These are phyloP conservation scores for Mizuhopecten yessoensis DNA, from an alignment of 1,140 invertebrate species.

Conservation along the genomic window DNA sequence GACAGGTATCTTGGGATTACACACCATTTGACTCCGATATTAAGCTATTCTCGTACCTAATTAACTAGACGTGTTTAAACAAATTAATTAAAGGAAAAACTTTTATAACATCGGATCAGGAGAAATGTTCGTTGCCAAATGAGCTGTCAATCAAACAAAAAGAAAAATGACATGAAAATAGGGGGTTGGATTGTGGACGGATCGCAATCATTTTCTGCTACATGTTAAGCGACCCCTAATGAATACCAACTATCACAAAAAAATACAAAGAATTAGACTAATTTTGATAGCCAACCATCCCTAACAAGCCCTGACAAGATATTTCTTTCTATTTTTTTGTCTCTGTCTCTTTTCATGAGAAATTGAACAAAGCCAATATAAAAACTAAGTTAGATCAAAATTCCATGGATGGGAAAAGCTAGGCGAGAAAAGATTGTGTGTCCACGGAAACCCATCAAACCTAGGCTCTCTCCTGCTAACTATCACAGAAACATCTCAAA, in stretches of 20 bases:
- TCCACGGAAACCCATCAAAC: not conserved
- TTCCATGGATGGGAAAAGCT: not conserved
- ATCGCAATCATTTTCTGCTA: slow-evolving; percentile 23
- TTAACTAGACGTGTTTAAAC: slow-evolving; percentile 28
- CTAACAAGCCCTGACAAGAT: slow-evolving; percentile 16
- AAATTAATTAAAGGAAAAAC: slow-evolving; percentile 40
- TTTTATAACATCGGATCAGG: not conserved
- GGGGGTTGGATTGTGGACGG: slow-evolving; percentile 2
- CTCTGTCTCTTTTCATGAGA: slow-evolving; percentile 20
- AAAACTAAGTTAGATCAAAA: slow-evolving; percentile 21
- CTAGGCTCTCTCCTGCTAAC: not conserved
- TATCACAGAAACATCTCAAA: slow-evolving; percentile 40
- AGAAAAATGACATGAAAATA: slow-evolving; percentile 38
- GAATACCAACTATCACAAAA: slow-evolving; percentile 15
- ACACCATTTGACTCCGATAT: slow-evolving; percentile 22
- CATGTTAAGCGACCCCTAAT: slow-evolving; percentile 31
- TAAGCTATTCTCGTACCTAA: slow-evolving; percentile 26
- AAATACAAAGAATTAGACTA: slow-evolving; percentile 30
- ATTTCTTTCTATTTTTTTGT: slow-evolving; percentile 7
- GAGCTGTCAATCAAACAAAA: slow-evolving; percentile 19
- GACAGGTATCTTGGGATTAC: slow-evolving; percentile 23
- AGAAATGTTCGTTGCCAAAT: slow-evolving; percentile 11
- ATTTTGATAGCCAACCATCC: not conserved
- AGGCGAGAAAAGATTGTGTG: too few relatives aligned
- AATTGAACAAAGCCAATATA: slow-evolving; percentile 39